Conservation (phyloP, 2,797 vertebrate genomes). For the Synaphobranchus kaupii region DNA sequence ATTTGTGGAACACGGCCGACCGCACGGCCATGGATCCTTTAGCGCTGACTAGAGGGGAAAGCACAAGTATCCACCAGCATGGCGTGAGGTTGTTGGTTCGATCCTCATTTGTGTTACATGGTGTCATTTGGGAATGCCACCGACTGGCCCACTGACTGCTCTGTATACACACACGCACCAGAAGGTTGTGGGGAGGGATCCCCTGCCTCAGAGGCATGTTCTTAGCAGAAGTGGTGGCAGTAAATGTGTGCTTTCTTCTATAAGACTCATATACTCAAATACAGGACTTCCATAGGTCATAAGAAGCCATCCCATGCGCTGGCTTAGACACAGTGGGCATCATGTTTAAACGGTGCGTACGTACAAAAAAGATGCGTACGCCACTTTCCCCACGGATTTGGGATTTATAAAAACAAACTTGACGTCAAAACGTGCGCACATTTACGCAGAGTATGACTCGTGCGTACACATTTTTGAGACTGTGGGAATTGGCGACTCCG, state of each 20-base stretch:
- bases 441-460: too few relatives aligned
- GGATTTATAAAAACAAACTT: too few relatives aligned
- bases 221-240: not conserved
- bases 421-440: too few relatives aligned
- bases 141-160: not conserved
- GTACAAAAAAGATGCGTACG: too few relatives aligned
- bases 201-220: not conserved
- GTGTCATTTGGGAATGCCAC: not conserved
- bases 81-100: not conserved
- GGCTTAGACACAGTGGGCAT: not conserved
- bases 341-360: too few relatives aligned
- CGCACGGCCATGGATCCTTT: not conserved
- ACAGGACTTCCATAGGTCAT: not conserved
- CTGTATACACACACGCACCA: not conserved
- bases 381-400: too few relatives aligned
- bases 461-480: too few relatives aligned
- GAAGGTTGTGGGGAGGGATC: not conserved
- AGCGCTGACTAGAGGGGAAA: not conserved
- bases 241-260: not conserved
- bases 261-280: not conserved
- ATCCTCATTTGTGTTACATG: not conserved
- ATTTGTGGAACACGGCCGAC: not conserved
- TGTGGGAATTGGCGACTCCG: too few relatives aligned
- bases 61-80: not conserved
- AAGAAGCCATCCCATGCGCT: not conserved